Percentiles rank a stretch among this genome's conserved stretches.
These are phyloP conservation scores for Metallyticus violacea DNA, from an alignment of 2,888 invertebrate species.

Conservation along the genomic window DNA sequence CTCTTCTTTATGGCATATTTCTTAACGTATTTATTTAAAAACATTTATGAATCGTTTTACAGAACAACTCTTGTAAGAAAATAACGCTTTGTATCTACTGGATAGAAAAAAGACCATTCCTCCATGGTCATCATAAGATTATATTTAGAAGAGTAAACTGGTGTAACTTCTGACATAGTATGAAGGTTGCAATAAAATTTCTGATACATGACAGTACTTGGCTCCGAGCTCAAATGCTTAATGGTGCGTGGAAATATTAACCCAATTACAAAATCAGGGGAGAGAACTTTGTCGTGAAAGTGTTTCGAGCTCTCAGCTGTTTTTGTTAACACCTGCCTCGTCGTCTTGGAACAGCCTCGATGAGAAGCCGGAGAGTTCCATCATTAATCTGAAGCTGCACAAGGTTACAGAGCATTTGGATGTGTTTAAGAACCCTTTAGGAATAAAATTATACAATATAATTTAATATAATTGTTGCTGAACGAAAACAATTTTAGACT, in stretches of 20 bases:
- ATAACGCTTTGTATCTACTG: too few relatives aligned
- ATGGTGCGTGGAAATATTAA: background rate
- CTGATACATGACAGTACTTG: background rate
- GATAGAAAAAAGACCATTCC: too few relatives aligned
- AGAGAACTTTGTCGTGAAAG: too few relatives aligned
- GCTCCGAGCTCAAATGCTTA: background rate
- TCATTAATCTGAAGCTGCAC: background rate
- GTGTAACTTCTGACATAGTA: background rate
- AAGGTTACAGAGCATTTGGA: too few relatives aligned
- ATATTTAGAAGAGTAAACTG: background rate
- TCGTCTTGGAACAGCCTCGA: background rate
- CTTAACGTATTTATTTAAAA: too few relatives aligned
- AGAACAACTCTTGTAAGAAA: too few relatives aligned
- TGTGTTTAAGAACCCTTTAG: too few relatives aligned
- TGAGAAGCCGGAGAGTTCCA: background rate
- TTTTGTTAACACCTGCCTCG: background rate
- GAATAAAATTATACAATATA: too few relatives aligned
- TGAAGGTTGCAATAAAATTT: background rate
- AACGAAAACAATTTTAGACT: too few relatives aligned
- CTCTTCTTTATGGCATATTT: too few relatives aligned
- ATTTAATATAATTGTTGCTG: too few relatives aligned
- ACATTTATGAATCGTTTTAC: too few relatives aligned
- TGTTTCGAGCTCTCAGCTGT: background rate
- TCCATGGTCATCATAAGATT: background rate
- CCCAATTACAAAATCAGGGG: background rate